Conservation (phyloP, 1,140 invertebrate species). For the Cherax destructor region DNA sequence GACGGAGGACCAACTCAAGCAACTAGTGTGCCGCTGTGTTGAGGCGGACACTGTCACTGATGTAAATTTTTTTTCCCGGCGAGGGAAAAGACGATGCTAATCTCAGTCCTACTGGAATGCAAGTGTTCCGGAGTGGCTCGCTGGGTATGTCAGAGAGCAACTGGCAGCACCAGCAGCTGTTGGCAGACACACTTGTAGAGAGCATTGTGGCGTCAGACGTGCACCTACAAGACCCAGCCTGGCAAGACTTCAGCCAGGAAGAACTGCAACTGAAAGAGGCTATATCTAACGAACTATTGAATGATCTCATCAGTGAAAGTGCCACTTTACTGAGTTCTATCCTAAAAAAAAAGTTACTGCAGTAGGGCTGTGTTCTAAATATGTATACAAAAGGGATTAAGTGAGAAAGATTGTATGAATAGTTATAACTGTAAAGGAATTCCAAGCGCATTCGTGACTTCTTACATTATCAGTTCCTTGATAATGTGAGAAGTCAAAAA, state of each 20-base stretch:
- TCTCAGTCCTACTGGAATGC: constrained; percentile 30
- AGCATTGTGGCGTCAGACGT: constrained; percentile 26
- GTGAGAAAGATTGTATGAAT: no score
- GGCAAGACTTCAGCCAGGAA: constrained; percentile 45
- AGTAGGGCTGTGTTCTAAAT: neutral
- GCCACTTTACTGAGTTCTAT: constrained; percentile 14
- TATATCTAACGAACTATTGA: constrained; percentile 36
- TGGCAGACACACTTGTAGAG: constrained; percentile 16
- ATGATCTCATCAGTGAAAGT: constrained; percentile 56
- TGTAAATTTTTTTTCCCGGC: neutral
- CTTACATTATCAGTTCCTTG: no score
- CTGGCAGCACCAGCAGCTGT: neutral
- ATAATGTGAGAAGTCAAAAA: no score
- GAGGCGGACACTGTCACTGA: constrained; percentile 6
- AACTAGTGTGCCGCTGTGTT: constrained; percentile 26
- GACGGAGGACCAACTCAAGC: constrained; percentile 22
- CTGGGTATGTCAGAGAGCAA: constrained; percentile 11
- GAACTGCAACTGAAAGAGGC: constrained; percentile 53
- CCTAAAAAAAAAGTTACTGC: constrained; percentile 1
- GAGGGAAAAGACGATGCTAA: neutral
- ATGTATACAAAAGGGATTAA: no score
- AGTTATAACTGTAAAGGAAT: no score
- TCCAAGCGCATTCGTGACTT: no score
- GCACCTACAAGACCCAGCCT: constrained; percentile 15
- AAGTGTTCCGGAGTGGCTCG: constrained; percentile 22